Evolutionary conservation across 2,113 vertebrate genomes (phyloP).

Genomic region (Cyprichromis sp.): DNA sequence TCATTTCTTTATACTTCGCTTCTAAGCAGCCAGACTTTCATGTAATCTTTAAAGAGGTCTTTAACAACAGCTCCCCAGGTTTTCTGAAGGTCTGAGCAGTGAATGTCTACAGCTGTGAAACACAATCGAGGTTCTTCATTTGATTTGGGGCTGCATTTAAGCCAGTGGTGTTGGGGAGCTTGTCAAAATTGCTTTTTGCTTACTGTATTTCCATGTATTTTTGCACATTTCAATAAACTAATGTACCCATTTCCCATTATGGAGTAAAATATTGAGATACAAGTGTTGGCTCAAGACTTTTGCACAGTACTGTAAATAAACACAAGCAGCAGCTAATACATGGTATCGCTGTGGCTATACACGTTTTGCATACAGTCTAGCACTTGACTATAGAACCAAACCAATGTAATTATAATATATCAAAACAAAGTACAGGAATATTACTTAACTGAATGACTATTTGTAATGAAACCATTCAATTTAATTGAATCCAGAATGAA

Average conservation of each 20-base stretch:
- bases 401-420: conserved; percentile 19
- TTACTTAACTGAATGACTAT: neutral
- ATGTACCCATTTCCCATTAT: neutral
- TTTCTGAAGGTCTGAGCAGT: neutral
- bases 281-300: neutral
- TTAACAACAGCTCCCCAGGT: neutral
- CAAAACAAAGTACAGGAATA: neutral
- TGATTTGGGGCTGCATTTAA: neutral
- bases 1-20: neutral
- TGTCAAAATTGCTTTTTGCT: neutral
- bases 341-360: neutral
- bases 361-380: neutral
- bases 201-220: neutral
- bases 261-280: neutral
- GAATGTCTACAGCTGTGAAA: neutral
- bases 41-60: neutral
- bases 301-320: neutral
- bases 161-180: neutral
- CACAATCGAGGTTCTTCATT: neutral
- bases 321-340: neutral
- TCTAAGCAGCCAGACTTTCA: neutral
- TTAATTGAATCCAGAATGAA: neutral
- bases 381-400: neutral
- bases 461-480: neutral
- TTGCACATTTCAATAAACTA: neutral